phyloP scores from a whole-genome alignment of 1,140 invertebrate genomes.

The Aphidius gifuensis region DNA sequence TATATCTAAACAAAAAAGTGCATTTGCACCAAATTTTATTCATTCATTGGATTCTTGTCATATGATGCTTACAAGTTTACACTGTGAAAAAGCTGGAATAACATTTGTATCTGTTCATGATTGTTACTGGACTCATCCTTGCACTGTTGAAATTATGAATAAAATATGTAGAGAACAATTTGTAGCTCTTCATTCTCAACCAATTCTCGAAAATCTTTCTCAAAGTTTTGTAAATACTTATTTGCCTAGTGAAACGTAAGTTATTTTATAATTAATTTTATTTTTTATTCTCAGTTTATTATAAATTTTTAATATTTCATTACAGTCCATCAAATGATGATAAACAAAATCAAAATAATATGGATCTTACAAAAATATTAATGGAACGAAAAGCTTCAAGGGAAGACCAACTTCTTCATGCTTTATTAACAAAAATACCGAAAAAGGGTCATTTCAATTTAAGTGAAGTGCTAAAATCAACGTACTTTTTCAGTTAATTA shows the following conservation, averaged over 20 bases:
- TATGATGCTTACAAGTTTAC: slow-evolving; percentile 97
- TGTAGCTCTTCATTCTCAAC: slow-evolving; percentile 87
- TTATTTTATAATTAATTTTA: neutral
- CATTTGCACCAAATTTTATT: slow-evolving; percentile 98
- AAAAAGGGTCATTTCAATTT: slow-evolving; percentile 74
- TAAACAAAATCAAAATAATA: slow-evolving; percentile 50
- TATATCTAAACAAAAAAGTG: slow-evolving; percentile 91
- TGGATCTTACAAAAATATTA: slow-evolving; percentile 59
- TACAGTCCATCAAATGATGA: slow-evolving; percentile 54
- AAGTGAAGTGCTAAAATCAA: slow-evolving; percentile 69
- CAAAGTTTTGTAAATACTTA: slow-evolving; percentile 69
- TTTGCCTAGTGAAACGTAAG: slow-evolving; percentile 34
- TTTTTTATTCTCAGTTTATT: slow-evolving; percentile 5
- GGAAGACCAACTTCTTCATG: no score
- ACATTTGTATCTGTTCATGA: slow-evolving; percentile 98
- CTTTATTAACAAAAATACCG: slow-evolving; percentile 63
- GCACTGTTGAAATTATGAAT: slow-evolving; percentile 85
- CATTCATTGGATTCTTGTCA: slow-evolving; percentile 98
- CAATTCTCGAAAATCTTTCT: slow-evolving; percentile 88
- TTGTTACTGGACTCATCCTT: slow-evolving; percentile 98
- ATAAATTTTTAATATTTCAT: slow-evolving; percentile 8
- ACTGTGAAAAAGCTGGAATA: slow-evolving; percentile 76
- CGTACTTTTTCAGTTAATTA: slow-evolving; percentile 78
- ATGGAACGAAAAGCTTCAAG: slow-evolving; percentile 50
- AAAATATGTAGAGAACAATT: slow-evolving; percentile 95